Base-by-base conservation (phyloP, 2,888 invertebrate species). In the Plagodis pulveraria region DNA sequence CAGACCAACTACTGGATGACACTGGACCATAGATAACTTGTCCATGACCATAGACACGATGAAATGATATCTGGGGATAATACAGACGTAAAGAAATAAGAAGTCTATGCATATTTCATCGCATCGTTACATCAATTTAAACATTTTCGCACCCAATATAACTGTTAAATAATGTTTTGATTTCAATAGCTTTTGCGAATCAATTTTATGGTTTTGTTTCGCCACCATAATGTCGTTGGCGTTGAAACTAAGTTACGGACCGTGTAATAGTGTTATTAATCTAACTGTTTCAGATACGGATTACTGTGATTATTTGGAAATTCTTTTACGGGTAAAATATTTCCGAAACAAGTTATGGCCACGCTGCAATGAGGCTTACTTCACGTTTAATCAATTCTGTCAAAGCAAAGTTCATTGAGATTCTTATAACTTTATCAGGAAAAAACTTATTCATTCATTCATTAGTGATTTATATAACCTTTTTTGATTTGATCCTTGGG, bases 141-240 rank as follows among this genome's bases (percentile, higher is more conserved):
- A 12, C 42, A 8, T 34, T 45, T 46, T 34, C 32, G 53, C 42
- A 46, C 50, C 48, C 42, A 45, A 50, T 0, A 35, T 38, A 40
- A 35, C 32, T 40, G 43, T 51, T 56, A 44, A 50, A 54, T 59
- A 47, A 54, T 56, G 38, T 52, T 64, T 62, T 60, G 53, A 62
- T 67, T 58, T 53, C 60, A 63, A 63, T 58, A 63, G 46, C 50
- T 59, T 51, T 50, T 47, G 44, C 58, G 50, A 71, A 76, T 66
- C 66, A 69, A 76, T 77, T 76, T 74, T 68, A 73, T 71, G 70
- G 74, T 73, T 76, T 73, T 73, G 45, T 61, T 61, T 56, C 60
- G 67, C 65, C 73, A 74, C 61, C 48, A 59, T 68, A 72, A 71
- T 70, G 64, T 62, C 63, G 66, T 67, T 63, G 68, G 68, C 65